These are phyloP conservation scores for Busseola fusca DNA, from an alignment of 2,888 invertebrate genomes.

Conservation along the genomic window DNA sequence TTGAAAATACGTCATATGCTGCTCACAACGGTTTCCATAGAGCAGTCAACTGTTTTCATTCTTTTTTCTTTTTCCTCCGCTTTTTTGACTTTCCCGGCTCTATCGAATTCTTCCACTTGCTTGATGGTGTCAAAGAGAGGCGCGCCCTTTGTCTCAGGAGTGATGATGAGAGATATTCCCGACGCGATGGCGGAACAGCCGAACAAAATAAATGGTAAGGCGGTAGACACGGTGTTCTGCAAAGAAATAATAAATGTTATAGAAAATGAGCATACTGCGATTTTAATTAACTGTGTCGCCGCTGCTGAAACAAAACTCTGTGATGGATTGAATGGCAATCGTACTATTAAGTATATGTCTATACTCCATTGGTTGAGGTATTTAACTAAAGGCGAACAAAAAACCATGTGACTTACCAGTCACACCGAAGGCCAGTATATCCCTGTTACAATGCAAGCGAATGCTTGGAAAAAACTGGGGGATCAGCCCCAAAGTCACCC, in stretches of 20 bases:
- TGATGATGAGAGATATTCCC: slow-evolving; percentile 72
- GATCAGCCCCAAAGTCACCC: too few species aligned
- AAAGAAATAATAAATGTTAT: slow-evolving; percentile 53
- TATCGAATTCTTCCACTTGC: slow-evolving; percentile 71
- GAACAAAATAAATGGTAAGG: slow-evolving; percentile 81
- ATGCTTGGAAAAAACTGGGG: too few species aligned
- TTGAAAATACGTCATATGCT: slow-evolving; percentile 28
- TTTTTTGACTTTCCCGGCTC: slow-evolving; percentile 15
- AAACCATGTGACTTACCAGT: too few species aligned
- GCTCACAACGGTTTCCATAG: slow-evolving; percentile 40
- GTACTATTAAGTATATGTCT: not conserved
- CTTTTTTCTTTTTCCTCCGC: slow-evolving; percentile 23
- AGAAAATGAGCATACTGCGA: not conserved
- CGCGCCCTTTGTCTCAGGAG: slow-evolving; percentile 79
- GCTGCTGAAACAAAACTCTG: not conserved
- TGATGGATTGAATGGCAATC: not conserved
- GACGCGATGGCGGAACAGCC: slow-evolving; percentile 75
- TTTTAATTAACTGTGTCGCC: not conserved
- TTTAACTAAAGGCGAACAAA: too few species aligned
- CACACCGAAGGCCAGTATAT: too few species aligned
- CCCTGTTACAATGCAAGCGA: too few species aligned
- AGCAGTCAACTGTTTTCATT: slow-evolving; percentile 20
- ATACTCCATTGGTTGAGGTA: too few species aligned
- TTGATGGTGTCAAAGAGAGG: slow-evolving; percentile 80
- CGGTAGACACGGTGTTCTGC: slow-evolving; percentile 80